phyloP scores from a whole-genome alignment of 2,888 invertebrate species.

The Ectemnius continuus region DNA sequence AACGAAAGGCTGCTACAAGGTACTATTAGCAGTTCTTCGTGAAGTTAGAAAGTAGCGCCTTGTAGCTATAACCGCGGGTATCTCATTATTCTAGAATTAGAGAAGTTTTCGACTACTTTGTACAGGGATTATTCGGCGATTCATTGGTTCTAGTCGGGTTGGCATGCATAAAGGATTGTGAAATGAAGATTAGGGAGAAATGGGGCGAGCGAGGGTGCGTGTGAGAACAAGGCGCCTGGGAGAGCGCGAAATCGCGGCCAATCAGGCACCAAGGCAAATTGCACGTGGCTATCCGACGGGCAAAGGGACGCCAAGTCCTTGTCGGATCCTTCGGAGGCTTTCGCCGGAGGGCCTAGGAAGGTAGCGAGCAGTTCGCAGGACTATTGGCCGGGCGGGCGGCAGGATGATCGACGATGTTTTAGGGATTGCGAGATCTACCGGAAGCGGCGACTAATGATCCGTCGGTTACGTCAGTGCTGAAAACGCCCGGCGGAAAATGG shows the following conservation, averaged over 20 bases:
- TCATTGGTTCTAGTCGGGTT: background rate
- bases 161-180: background rate
- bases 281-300: constrained; percentile 48
- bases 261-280: constrained; percentile 54
- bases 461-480: constrained; percentile 52
- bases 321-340: constrained; percentile 46
- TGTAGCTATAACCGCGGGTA: no score
- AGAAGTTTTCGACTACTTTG: background rate
- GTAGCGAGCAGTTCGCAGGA: constrained; percentile 42
- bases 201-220: constrained; percentile 21
- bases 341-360: constrained; percentile 42
- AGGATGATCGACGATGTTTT: constrained; percentile 61
- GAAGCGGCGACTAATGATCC: constrained; percentile 58
- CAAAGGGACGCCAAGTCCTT: constrained; percentile 52
- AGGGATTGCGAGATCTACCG: constrained; percentile 60
- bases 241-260: constrained; percentile 49
- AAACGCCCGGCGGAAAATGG: constrained; percentile 42
- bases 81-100: no score
- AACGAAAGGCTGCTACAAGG: no score
- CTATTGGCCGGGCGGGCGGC: constrained; percentile 29
- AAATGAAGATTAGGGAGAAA: background rate
- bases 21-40: no score
- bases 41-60: no score
- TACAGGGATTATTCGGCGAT: background rate
- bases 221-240: constrained; percentile 35